phyloP scores from a whole-genome alignment of 2,888 invertebrate species.

The Hirtodrosophila alboralis region DNA sequence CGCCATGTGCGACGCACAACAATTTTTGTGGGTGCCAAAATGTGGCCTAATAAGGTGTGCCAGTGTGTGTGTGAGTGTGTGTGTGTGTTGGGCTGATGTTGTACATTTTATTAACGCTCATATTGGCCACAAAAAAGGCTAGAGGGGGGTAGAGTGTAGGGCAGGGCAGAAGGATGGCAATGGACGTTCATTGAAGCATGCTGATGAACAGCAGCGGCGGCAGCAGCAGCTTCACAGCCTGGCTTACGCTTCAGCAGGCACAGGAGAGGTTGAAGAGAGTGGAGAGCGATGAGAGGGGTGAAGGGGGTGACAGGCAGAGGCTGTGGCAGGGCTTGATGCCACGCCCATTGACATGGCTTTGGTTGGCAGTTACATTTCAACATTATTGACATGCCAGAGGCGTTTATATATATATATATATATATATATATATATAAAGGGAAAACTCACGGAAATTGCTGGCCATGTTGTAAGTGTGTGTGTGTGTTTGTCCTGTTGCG shows the following conservation, averaged over 20 bases:
- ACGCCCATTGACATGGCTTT: constrained; percentile 44
- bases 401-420: too few species aligned
- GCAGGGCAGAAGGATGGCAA: constrained; percentile 14
- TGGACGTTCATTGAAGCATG: constrained; percentile 64
- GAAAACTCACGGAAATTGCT: constrained; percentile 62
- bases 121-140: constrained; percentile 30
- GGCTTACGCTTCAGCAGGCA: constrained; percentile 70
- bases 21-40: constrained; percentile 59
- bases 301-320: neutral
- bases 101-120: constrained; percentile 62
- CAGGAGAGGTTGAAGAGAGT: constrained; percentile 3
- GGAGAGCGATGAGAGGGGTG: neutral
- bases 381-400: constrained; percentile 78
- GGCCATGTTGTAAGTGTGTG: constrained; percentile 24
- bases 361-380: constrained; percentile 67
- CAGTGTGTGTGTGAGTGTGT: constrained; percentile 30
- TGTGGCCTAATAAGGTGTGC: constrained; percentile 51
- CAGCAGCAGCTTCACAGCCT: constrained; percentile 34
- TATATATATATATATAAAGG: too few species aligned
- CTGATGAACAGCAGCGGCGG: constrained; percentile 61
- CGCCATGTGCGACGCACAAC: constrained; percentile 36
- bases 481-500: constrained; percentile 65
- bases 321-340: constrained; percentile 24
- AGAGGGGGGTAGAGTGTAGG: constrained; percentile 7
- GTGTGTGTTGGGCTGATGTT: constrained; percentile 36